Evolutionary conservation across 2,113 vertebrate species (phyloP).

Genomic region (Plotosus lineatus): DNA sequence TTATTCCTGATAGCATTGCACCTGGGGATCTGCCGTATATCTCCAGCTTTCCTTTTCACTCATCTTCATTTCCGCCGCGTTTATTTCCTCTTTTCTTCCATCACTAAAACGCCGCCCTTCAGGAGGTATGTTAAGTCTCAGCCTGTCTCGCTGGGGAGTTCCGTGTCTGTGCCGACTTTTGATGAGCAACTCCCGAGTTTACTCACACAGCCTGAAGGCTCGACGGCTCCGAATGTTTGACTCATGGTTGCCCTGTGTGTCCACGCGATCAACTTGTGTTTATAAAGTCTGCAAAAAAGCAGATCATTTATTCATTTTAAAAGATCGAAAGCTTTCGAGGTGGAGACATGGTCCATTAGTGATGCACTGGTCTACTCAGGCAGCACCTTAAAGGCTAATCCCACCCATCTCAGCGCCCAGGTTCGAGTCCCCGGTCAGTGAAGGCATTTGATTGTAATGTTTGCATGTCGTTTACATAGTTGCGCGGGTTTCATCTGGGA

Average conservation of each 20-base stretch:
- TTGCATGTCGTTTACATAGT: too few species aligned
- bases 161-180: not conserved
- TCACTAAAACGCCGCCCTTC: not conserved
- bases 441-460: too few species aligned
- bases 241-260: not conserved
- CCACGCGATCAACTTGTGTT: not conserved
- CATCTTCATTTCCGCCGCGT: conserved; percentile 18
- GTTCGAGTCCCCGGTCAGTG: too few species aligned
- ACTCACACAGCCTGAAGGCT: not conserved
- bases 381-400: too few species aligned
- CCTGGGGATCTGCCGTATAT: conserved; percentile 17
- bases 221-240: too few species aligned
- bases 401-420: too few species aligned
- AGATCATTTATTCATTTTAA: not conserved
- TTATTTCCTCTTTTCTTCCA: conserved; percentile 20
- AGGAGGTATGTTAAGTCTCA: not conserved
- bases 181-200: conserved; percentile 6
- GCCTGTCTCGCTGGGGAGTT: not conserved
- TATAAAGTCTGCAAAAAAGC: not conserved
- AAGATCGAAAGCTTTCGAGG: not conserved
- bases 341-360: too few species aligned
- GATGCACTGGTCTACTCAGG: too few species aligned
- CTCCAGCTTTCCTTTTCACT: conserved; percentile 12
- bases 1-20: conserved; percentile 10
- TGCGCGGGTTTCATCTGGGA: too few species aligned